Evolutionary conservation across 1,140 invertebrate species (phyloP), one percentile per base, ranked within the genome.

Genomic region (Ostrea denselamellosa): DNA sequence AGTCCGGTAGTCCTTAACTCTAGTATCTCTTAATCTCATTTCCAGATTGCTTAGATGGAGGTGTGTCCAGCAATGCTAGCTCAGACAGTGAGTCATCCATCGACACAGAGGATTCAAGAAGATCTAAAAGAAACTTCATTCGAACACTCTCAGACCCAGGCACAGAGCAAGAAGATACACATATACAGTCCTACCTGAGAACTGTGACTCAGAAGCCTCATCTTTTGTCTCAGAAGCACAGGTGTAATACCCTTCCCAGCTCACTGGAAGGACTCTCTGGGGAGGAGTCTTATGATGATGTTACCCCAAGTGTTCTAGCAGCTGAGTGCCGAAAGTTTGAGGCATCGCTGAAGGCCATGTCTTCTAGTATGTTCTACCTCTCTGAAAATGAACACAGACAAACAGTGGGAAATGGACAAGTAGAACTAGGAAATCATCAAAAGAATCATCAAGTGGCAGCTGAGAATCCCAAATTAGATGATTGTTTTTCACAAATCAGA

Each of bases 251-350:
- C 14, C 81, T 89, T 2, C 89, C 89, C 12, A 83, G 68, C 14
- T 68, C 86, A 44, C 34, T 86, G 9, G 85, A 89, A 19, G 65
- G 25, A 44, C 58, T 85, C 8, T 44, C 28, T 19, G 52, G 52
- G 0, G n/a, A 82, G 34, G 17, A 68, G 10, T 25, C 81, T 83
- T 44, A 56, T 12, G 51, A 68, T 19, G 28, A 25, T 19, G 8
- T 10, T 17, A 22, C 25, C 19, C 17, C 65, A 17, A 88, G 28
- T 85, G 62, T 86, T 44, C 84, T 90, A 9, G 87, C 85, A 12
- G 84, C 86, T 22, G 92, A 92, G 83, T 92, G 91, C 88, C 84
- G 89, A 34, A 91, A 91, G 82, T 62, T 92, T 22, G 90, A 92
- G 58, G 89, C 90, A 8, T 90, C 90, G 12, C 81, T 92, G 7